Base-by-base conservation (phyloP, 2,797 vertebrate genomes). In the Bucorvus abyssinicus region DNA sequence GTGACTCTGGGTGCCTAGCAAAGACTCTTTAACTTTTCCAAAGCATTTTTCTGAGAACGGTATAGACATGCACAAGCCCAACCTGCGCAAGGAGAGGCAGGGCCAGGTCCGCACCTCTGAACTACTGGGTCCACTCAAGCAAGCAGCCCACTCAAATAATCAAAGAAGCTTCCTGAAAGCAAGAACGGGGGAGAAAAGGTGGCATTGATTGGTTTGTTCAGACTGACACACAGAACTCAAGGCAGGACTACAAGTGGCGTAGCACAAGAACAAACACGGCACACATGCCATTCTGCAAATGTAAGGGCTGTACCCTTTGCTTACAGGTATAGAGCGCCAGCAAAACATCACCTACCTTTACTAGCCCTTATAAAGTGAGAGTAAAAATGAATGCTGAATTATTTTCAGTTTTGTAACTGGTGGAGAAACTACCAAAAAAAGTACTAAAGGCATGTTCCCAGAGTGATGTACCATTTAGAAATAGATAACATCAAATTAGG, bases 211-310 rank as follows among this genome's bases (percentile, higher is more conserved):
- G 24, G 5, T 47, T 83, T 91, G 10, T 42, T 93, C 38, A 47
- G 40, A 27, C 10, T 57, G 50, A 23, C 53, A 27, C 42, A 56
- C 57, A 55, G 21, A 67, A 61, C 42, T 65, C 38, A 36, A 73
- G 34, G 70, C 32, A 73, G 27, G 19, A 73, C 23, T 38, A 47
- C 18, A 81, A 59, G 42, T 7, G 15, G 24, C 1, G 1, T 34
- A 63, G 42, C 18, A 12, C 14, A 34, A 56, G 65, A 67, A 12
- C 10, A 88, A 68, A 52, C 7, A 22, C 0, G 49, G 9, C 26
- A 27, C 9, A 2, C 0, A 7, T 1, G 1, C 8, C 26, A 3
- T 23, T 47, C 29, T n/a, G 23, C 29, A 74, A 38, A 64, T 34
- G 2, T n/a, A 59, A 55, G 57, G 49, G 30, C 15, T 45, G 23